Percentiles rank a stretch among this genome's conserved stretches.
Evolutionary conservation across 1,140 invertebrate genomes (phyloP).

Genomic region (Zaprionus gabonicus): DNA sequence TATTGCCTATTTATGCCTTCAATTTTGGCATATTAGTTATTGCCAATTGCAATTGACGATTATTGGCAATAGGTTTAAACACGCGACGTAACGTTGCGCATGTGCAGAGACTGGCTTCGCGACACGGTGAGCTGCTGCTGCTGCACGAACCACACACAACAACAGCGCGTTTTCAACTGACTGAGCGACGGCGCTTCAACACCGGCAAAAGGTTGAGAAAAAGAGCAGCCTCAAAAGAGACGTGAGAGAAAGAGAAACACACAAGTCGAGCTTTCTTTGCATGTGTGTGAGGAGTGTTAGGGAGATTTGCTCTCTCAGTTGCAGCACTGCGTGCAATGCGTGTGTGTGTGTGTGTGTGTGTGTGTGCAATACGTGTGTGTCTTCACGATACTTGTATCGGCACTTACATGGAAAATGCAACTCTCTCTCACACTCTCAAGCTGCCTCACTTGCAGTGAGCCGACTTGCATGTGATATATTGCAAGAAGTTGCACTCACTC

Average conservation of each 20-base stretch:
- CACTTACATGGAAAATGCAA: neutral
- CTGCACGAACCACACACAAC: slow-evolving; percentile 10
- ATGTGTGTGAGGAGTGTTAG: slow-evolving; percentile 5
- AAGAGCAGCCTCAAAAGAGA: slow-evolving; percentile 18
- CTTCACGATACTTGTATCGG: neutral
- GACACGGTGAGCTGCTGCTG: slow-evolving; percentile 2
- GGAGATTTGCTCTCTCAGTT: neutral
- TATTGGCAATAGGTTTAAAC: slow-evolving; percentile 39
- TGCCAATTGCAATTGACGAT: slow-evolving; percentile 56
- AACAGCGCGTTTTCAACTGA: slow-evolving; percentile 65
- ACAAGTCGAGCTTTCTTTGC: slow-evolving; percentile 20
- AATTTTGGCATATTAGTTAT: slow-evolving; percentile 63
- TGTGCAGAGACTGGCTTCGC: slow-evolving; percentile 36
- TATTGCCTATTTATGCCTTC: slow-evolving; percentile 8
- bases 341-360: neutral
- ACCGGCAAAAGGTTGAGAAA: slow-evolving; percentile 34
- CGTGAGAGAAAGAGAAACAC: neutral
- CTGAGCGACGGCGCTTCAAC: slow-evolving; percentile 13
- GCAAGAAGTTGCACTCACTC: too few species aligned
- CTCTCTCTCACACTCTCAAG: neutral
- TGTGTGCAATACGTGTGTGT: neutral
- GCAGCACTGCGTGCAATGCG: neutral
- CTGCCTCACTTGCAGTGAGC: neutral
- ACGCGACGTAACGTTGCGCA: slow-evolving; percentile 57
- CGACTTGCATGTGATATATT: too few species aligned